Conservation (phyloP, 2,888 invertebrate genomes). For the Pseudococcus longispinus region DNA sequence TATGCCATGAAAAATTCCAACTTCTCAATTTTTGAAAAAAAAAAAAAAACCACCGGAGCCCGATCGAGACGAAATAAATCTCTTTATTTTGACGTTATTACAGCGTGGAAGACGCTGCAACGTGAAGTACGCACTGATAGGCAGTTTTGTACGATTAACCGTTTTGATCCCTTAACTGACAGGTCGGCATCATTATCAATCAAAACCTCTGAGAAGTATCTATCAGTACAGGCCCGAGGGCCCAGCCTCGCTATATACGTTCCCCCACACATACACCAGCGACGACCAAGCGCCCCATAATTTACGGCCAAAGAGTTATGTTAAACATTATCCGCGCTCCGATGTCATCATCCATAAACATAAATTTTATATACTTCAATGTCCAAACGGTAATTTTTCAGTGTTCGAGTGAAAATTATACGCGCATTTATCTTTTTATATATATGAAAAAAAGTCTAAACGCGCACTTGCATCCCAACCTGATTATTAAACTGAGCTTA, state of each 20-base stretch:
- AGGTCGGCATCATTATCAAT: slow-evolving; percentile 56
- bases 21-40: slow-evolving; percentile 48
- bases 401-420: slow-evolving; percentile 55
- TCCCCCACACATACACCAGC: slow-evolving; percentile 32
- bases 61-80: slow-evolving; percentile 52
- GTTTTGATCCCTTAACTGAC: slow-evolving; percentile 56
- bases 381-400: slow-evolving; percentile 51
- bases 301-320: slow-evolving; percentile 55
- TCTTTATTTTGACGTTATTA: slow-evolving; percentile 32
- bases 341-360: slow-evolving; percentile 56
- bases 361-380: slow-evolving; percentile 49
- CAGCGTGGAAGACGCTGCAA: neutral
- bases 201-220: slow-evolving; percentile 54
- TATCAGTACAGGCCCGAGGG: slow-evolving; percentile 52
- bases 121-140: neutral
- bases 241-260: neutral
- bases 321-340: slow-evolving; percentile 53
- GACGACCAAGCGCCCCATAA: slow-evolving; percentile 51
- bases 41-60: slow-evolving; percentile 3
- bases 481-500: slow-evolving; percentile 27
- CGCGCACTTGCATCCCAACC: neutral
- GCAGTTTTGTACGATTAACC: slow-evolving; percentile 21
- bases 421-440: slow-evolving; percentile 53
- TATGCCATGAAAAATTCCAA: slow-evolving; percentile 26
- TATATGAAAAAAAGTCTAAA: neutral